These are phyloP conservation scores for Tholera decimalis DNA, from an alignment of 2,888 invertebrate species.

Conservation along the genomic window DNA sequence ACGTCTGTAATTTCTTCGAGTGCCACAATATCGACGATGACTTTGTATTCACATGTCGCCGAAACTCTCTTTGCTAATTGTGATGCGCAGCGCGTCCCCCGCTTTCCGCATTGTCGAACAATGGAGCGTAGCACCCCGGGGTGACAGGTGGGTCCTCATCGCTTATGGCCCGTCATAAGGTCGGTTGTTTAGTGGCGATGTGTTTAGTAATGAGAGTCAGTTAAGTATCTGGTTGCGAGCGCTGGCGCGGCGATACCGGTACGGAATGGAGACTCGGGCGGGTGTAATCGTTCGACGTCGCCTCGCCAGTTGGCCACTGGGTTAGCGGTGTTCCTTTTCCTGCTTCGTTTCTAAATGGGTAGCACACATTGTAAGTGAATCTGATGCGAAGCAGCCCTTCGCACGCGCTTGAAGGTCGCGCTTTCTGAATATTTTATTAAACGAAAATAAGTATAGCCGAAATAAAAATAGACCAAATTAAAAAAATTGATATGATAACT, in stretches of 20 bases:
- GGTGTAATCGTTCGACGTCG: constrained; percentile 84
- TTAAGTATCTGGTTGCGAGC: constrained; percentile 78
- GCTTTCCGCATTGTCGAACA: constrained; percentile 88
- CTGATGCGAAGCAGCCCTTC: constrained; percentile 66
- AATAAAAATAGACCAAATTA: neutral
- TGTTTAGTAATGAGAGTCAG: constrained; percentile 75
- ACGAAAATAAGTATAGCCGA: neutral
- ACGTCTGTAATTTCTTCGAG: constrained; percentile 77
- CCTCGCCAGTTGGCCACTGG: constrained; percentile 90
- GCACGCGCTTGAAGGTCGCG: constrained; percentile 23
- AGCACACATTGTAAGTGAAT: constrained; percentile 75
- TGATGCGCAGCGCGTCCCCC: constrained; percentile 84
- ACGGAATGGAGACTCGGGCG: constrained; percentile 85
- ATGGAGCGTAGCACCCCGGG: constrained; percentile 83
- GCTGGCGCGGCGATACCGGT: constrained; percentile 83
- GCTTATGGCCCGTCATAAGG: constrained; percentile 72
- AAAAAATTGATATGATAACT: too few species aligned
- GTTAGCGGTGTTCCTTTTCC: constrained; percentile 90
- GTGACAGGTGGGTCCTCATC: constrained; percentile 81
- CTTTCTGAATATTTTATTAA: constrained; percentile 21
- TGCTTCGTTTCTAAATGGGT: constrained; percentile 86
- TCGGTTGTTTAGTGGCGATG: constrained; percentile 68
- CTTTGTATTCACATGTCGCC: constrained; percentile 87
- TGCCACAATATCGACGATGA: constrained; percentile 76
- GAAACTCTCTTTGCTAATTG: constrained; percentile 89